A percentile compares a stretch with the other conserved stretches of the same genome.
Evolutionary conservation across 1,140 invertebrate species (phyloP).

Genomic region (Sitodiplosis mosellana): DNA sequence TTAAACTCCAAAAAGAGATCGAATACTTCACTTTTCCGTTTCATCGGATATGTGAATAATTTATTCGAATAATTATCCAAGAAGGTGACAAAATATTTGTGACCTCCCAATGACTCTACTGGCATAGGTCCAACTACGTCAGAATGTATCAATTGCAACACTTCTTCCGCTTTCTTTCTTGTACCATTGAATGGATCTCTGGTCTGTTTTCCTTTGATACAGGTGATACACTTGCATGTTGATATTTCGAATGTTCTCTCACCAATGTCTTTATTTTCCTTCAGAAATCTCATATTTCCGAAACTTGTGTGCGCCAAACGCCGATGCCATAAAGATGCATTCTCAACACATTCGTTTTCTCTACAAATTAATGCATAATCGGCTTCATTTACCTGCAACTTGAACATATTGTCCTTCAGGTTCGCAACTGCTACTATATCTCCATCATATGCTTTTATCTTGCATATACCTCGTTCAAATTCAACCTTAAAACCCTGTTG

Average conservation of each 20-base stretch:
- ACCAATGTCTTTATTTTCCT: slow-evolving; percentile 1
- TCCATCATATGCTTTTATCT: no score
- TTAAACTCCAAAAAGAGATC: slow-evolving; percentile 15
- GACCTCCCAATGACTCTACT: slow-evolving; percentile 12
- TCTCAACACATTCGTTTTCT: not conserved
- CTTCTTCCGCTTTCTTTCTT: not conserved
- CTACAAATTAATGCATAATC: no score
- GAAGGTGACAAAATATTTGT: slow-evolving; percentile 20
- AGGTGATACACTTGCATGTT: no score
- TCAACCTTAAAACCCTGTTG: no score
- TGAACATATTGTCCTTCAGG: no score
- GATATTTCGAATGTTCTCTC: not conserved
- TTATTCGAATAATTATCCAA: slow-evolving; percentile 24
- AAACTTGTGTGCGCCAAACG: not conserved
- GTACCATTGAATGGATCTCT: not conserved
- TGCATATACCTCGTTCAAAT: no score
- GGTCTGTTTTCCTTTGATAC: slow-evolving; percentile 3
- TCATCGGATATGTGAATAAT: slow-evolving; percentile 22
- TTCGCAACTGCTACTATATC: no score
- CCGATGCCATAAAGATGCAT: not conserved
- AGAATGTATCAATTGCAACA: slow-evolving; percentile 10
- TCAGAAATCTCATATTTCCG: not conserved
- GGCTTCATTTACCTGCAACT: no score
- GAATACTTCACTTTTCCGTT: slow-evolving; percentile 11
- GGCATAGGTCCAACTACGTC: slow-evolving; percentile 18